Evolutionary conservation across 2,797 vertebrate genomes (phyloP).

Genomic region (Lutjanus argentimaculatus): DNA sequence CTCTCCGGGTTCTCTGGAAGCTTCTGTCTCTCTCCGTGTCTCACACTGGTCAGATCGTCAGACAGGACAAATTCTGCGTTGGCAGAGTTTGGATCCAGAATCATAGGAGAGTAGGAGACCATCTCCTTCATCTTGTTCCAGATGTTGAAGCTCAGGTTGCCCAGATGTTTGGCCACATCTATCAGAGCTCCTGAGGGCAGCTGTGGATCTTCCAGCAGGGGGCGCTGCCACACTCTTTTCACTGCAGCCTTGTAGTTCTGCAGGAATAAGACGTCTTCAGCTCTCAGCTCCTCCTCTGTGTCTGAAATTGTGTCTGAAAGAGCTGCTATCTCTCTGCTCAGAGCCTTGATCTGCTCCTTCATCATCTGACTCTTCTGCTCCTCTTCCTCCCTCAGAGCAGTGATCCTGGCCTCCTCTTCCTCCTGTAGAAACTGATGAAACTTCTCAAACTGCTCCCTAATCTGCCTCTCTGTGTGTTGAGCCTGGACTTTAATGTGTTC

Average conservation of each 20-base stretch:
- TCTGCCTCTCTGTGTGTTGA: too few relatives aligned
- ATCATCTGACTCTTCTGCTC: constrained; percentile 28
- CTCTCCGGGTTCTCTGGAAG: constrained; percentile 60
- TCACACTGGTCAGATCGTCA: constrained; percentile 44
- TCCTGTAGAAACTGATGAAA: constrained; percentile 39
- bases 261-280: constrained; percentile 37
- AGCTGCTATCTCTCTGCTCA: constrained; percentile 26
- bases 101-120: constrained; percentile 56
- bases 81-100: constrained; percentile 61
- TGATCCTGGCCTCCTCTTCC: constrained; percentile 48
- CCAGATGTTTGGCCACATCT: constrained; percentile 48
- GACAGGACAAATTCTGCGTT: constrained; percentile 31
- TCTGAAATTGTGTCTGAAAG: constrained; percentile 27
- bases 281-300: constrained; percentile 40
- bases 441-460: too few relatives aligned
- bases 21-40: neutral
- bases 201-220: constrained; percentile 21
- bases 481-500: constrained; percentile 39
- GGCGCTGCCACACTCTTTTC: constrained; percentile 29
- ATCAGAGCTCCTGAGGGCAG: constrained; percentile 31
- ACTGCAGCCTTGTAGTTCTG: constrained; percentile 17
- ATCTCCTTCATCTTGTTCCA: constrained; percentile 51
- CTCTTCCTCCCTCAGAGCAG: constrained; percentile 43
- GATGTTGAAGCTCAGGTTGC: constrained; percentile 62
- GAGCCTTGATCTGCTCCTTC: constrained; percentile 19